Conservation (phyloP, 2,797 vertebrate species). For the Anableps anableps region DNA sequence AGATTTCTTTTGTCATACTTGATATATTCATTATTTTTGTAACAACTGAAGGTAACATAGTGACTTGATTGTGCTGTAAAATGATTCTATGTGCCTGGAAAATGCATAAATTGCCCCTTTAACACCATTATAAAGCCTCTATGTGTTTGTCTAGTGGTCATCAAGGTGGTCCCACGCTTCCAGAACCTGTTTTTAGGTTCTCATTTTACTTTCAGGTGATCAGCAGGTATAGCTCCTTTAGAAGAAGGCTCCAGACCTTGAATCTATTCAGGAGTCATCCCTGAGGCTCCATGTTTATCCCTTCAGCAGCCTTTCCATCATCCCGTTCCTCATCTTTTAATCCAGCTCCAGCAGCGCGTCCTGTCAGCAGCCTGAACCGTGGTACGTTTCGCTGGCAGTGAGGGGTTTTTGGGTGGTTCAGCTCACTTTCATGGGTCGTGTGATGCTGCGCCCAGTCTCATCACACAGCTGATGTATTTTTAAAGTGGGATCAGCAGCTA, state of each 20-base stretch:
- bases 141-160: too few species aligned
- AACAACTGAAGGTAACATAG: too few species aligned
- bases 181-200: too few species aligned
- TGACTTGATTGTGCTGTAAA: too few species aligned
- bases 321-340: background rate
- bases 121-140: too few species aligned
- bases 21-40: too few species aligned
- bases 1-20: too few species aligned
- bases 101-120: too few species aligned
- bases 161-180: too few species aligned
- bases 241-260: background rate
- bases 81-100: too few species aligned
- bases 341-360: background rate
- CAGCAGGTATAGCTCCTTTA: background rate
- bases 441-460: conserved; percentile 18
- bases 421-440: conserved; percentile 35
- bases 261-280: background rate
- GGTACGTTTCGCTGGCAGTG: background rate
- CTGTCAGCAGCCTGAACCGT: background rate
- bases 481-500: conserved; percentile 47
- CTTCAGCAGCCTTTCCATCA: background rate
- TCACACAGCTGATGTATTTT: conserved; percentile 52
- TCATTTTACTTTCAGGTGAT: too few species aligned
- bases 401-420: conserved; percentile 27
- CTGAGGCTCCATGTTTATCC: background rate